phyloP scores from a whole-genome alignment of 2,113 vertebrate genomes.

The Aptenodytes forsteri region DNA sequence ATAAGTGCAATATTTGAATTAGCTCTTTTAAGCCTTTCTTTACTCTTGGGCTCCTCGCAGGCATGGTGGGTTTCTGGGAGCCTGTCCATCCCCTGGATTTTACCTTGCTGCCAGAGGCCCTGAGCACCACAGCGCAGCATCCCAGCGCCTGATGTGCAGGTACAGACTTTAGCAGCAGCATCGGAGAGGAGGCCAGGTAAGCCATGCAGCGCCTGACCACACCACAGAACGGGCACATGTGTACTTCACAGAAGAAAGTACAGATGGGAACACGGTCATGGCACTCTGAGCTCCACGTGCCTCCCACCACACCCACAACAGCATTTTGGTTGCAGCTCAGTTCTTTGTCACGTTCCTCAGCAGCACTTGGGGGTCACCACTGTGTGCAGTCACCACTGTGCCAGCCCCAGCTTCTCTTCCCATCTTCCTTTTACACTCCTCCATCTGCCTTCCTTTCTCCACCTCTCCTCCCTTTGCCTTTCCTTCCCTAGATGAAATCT shows the following conservation, averaged over 20 bases:
- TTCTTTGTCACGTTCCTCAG: not conserved
- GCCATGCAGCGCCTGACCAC: fast-evolving
- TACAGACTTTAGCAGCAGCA: not conserved
- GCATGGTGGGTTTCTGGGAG: not conserved
- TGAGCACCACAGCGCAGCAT: not conserved
- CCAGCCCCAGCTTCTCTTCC: not conserved
- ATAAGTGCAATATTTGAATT: not conserved
- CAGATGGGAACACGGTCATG: not conserved
- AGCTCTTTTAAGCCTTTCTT: not conserved
- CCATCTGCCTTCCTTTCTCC: not conserved
- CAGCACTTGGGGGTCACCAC: not conserved
- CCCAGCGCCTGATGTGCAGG: not conserved
- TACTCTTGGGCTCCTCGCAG: not conserved
- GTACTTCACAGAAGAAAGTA: not conserved
- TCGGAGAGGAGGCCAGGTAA: not conserved
- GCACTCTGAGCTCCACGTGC: not conserved
- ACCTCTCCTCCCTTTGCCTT: not conserved
- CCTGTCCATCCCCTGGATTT: not conserved
- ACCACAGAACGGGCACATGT: not conserved
- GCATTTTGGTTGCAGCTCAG: not conserved
- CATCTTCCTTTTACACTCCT: not conserved
- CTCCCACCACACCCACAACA: not conserved
- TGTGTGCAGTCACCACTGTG: not conserved
- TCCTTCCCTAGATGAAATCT: not conserved
- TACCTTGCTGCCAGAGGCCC: not conserved